These are phyloP conservation scores for Iphiclides podalirius DNA, from an alignment of 2,888 invertebrate species.

Conservation along the genomic window DNA sequence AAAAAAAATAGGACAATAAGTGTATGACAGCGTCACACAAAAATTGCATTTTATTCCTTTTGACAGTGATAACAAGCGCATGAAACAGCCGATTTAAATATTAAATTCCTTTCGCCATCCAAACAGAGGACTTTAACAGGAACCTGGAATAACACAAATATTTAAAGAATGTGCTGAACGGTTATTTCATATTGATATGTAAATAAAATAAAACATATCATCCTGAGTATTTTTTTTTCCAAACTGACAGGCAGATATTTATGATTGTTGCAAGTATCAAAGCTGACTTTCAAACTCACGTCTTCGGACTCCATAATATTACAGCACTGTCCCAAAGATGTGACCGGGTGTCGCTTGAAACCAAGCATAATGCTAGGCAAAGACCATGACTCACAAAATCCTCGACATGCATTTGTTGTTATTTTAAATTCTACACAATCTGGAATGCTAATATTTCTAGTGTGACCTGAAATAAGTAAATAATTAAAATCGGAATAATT, in stretches of 20 bases:
- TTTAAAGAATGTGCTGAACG: too few relatives aligned
- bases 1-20: too few relatives aligned
- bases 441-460: constrained; percentile 89
- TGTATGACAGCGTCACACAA: too few relatives aligned
- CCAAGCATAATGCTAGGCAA: constrained; percentile 84
- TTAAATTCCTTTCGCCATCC: constrained; percentile 87
- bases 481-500: neutral
- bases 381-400: constrained; percentile 93
- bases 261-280: too few relatives aligned
- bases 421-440: constrained; percentile 92
- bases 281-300: constrained; percentile 81
- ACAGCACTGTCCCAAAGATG: constrained; percentile 92
- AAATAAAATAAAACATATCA: too few relatives aligned
- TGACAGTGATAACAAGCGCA: constrained; percentile 94
- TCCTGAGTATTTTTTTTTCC: too few relatives aligned
- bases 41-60: constrained; percentile 82
- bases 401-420: constrained; percentile 92
- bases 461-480: constrained; percentile 81
- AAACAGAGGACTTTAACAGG: constrained; percentile 88
- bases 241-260: too few relatives aligned
- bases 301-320: constrained; percentile 94
- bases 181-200: too few relatives aligned
- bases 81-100: constrained; percentile 90
- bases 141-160: constrained; percentile 73
- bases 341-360: constrained; percentile 81